These are phyloP conservation scores for Octopus sinensis DNA, from an alignment of 1,140 invertebrate genomes.

Conservation along the genomic window DNA sequence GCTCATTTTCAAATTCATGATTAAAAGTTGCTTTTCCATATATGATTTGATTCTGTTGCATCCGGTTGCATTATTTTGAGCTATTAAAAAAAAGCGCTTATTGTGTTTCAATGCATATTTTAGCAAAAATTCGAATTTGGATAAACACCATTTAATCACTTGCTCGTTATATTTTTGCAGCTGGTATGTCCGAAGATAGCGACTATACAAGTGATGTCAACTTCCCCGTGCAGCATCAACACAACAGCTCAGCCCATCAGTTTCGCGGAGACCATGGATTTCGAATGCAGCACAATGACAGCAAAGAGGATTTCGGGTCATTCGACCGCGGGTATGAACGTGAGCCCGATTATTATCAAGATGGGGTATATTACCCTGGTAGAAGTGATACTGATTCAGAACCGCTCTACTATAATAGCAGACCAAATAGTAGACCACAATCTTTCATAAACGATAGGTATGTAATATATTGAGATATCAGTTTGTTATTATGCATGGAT, in stretches of 20 bases:
- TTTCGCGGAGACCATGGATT: conserved; percentile 42
- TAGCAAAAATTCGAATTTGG: no score
- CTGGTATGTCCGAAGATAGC: conserved; percentile 91
- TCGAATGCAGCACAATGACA: conserved; percentile 32
- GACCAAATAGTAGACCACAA: conserved; percentile 61
- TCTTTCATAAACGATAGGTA: conserved; percentile 53
- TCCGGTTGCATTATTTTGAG: no score
- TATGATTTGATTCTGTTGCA: no score
- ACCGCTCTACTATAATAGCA: conserved; percentile 86
- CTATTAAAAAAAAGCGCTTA: no score
- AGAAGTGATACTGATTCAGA: conserved; percentile 65
- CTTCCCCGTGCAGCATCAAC: conserved; percentile 74
- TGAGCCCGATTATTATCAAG: conserved; percentile 24
- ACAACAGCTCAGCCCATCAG: conserved; percentile 57
- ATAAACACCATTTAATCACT: no score
- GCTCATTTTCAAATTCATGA: no score
- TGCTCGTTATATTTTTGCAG: conserved; percentile 59
- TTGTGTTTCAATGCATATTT: no score
- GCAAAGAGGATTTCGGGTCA: conserved; percentile 35
- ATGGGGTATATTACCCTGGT: conserved; percentile 42
- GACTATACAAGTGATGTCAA: conserved; percentile 96
- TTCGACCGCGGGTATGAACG: conserved; percentile 36
- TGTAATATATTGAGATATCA: not conserved
- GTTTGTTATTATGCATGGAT: no score
- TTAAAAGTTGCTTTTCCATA: no score